Base-by-base conservation (phyloP, 2,797 vertebrate species). In the Galaxias olidus region DNA sequence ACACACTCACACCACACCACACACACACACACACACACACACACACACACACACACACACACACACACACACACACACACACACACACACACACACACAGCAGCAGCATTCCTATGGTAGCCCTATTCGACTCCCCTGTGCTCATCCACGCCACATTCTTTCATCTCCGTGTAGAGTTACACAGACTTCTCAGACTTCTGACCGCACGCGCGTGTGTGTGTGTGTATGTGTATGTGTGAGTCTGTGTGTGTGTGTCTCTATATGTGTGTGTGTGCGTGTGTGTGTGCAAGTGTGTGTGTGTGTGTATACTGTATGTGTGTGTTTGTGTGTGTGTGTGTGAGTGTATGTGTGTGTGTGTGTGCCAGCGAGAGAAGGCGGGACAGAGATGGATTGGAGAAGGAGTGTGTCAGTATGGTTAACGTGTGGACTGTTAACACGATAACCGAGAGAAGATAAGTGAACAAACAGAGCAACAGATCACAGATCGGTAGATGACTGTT, bases 241-340 rank as follows among this genome's bases (percentile, higher is more conserved):
- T 56, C 10, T 57, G 55, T 57, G 55, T 56, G 54, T 56, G 54
- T 56, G 30, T 57, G 55, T 57, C n/a, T n/a, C n/a, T n/a, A n/a
- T n/a, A n/a, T n/a, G n/a, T n/a, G n/a, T n/a, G n/a, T n/a, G n/a
- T n/a, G n/a, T n/a, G n/a, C n/a, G 30, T 30, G 30, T 30, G 30
- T 30, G 30, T 30, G 30, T 30, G 30, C 5, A 5, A 11, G 30
- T 30, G 30, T 30, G 30, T 30, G 30, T 30, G 30, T 30, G 30
- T 30, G 30, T 30, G 30, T 30, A 5, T 30, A 11, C n/a, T 56
- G 54, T 42, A 19, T 56, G 54, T 56, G 30, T n/a, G n/a, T n/a
- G n/a, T n/a, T n/a, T n/a, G 30, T 30, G 30, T 30, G 30, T 30
- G 30, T 30, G 30, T 30, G 30, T 30, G 30, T 30, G 30, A 2